phyloP scores from a whole-genome alignment of 2,888 invertebrate genomes.

The Bimastos eiseni region DNA sequence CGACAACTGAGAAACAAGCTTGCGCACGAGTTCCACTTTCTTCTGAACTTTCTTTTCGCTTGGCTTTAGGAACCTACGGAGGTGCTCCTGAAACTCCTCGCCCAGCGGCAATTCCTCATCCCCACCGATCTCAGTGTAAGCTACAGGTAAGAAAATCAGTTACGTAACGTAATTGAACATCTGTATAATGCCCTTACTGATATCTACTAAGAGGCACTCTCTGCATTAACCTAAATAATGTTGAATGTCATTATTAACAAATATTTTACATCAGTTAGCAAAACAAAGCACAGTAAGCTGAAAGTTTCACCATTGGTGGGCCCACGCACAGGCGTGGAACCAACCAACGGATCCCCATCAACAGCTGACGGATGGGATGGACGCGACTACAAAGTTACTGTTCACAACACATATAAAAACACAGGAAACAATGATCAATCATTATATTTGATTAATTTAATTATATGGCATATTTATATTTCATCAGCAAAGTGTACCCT shows the following conservation, averaged over 20 bases:
- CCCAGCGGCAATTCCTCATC: slow-evolving; percentile 49
- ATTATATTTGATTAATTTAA: neutral
- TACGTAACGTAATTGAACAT: too few species aligned
- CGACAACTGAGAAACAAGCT: slow-evolving; percentile 46
- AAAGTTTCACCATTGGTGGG: too few species aligned
- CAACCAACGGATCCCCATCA: too few species aligned
- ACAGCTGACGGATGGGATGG: too few species aligned
- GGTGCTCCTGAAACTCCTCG: slow-evolving; percentile 49
- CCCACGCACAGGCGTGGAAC: too few species aligned
- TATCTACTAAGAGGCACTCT: too few species aligned
- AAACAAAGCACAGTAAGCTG: too few species aligned
- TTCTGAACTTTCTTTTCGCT: slow-evolving; percentile 46
- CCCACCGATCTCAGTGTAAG: slow-evolving; percentile 49
- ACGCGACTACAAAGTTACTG: neutral
- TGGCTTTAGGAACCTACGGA: slow-evolving; percentile 45
- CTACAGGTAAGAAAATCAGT: slow-evolving; percentile 36
- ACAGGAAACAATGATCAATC: neutral
- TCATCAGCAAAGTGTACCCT: too few species aligned
- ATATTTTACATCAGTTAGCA: too few species aligned
- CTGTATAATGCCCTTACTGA: too few species aligned
- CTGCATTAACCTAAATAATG: too few species aligned
- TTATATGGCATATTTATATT: neutral
- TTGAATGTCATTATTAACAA: too few species aligned
- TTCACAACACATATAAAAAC: neutral
- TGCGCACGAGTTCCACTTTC: slow-evolving; percentile 42